Evolutionary conservation across 2,888 invertebrate species (phyloP), one percentile per base, ranked within the genome.

Genomic region (Lycaena phlaeas): DNA sequence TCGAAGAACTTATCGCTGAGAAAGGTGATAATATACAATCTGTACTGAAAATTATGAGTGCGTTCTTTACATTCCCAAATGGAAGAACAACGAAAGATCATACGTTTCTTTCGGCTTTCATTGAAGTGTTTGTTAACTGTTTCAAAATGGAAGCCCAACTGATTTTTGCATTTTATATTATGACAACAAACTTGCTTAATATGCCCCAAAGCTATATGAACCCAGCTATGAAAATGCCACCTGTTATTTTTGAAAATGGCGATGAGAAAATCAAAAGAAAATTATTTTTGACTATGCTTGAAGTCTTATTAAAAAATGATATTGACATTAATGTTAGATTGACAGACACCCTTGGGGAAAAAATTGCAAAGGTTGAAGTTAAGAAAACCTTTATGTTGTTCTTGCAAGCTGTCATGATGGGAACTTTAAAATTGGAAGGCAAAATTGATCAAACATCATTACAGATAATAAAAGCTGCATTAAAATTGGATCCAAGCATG

Each of bases 21-120:
- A 84, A 75, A 45, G 79, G 81, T 0, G 84, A 85, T 28, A 78
- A 74, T 27, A 74, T 85, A 38, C 76, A 77, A 49, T 72, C 76
- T 0, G 76, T 84, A 1, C 53, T 84, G 1, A 82, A 77, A 66
- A 70, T 82, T 4, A 75, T 85, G 75, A 67, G 63, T 43, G 47
- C 64, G 0, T 71, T 82, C 41, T 74, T 82, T 36, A 68, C 70
- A 27, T 78, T 71, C 29, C 68, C 76, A 0, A 67, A 66, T 41
- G 63, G 64, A 14, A 53, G 71, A n/a, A 59, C 64, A 0, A 57
- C 56, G 1, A 62, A 50, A 14, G 60, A 73, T 37, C 38, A 53
- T 0, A 63, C 61, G 38, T 79, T 79, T 43, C 44, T 85, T 27
- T 50, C 50, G n/a, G 59, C 73, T 44, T 85, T 79, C 37, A 67